Percentiles rank a stretch among this genome's conserved stretches.
phyloP scores from a whole-genome alignment of 2,888 invertebrate species.

The Eupithecia subumbrata region DNA sequence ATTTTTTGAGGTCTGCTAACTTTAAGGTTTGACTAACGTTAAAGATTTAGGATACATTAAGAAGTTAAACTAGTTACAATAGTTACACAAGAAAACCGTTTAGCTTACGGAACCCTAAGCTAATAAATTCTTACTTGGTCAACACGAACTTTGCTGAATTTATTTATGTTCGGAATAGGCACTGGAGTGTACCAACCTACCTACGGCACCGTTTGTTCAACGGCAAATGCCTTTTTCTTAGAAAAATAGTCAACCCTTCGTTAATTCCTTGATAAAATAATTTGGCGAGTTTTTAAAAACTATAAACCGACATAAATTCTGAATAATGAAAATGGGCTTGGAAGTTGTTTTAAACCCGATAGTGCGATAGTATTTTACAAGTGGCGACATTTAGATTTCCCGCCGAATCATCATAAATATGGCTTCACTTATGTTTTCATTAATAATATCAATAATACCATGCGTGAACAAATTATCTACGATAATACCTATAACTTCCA shows the following conservation, averaged over 20 bases:
- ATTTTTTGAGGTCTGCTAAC: neutral
- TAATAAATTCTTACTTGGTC: constrained; percentile 20
- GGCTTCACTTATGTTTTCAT: neutral
- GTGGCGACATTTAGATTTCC: no score
- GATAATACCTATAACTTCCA: no score
- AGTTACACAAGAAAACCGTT: constrained; percentile 29
- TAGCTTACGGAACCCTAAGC: constrained; percentile 23
- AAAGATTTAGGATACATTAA: constrained; percentile 23
- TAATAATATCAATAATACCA: no score
- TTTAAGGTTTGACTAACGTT: constrained; percentile 10
- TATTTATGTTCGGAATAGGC: constrained; percentile 10
- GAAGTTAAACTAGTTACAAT: constrained; percentile 25
- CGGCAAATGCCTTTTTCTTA: neutral
- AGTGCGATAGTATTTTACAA: no score
- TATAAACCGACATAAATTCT: no score
- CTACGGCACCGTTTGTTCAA: neutral
- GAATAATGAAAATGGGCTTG: no score
- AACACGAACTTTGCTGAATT: constrained; percentile 24
- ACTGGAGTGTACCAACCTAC: neutral
- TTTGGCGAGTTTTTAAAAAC: no score
- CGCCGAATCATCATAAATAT: neutral
- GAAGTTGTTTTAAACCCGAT: no score
- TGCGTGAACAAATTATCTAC: no score
- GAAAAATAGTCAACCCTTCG: neutral
- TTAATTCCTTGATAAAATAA: neutral